Conservation (phyloP, 2,113 vertebrate species). For the Colius striatus region DNA sequence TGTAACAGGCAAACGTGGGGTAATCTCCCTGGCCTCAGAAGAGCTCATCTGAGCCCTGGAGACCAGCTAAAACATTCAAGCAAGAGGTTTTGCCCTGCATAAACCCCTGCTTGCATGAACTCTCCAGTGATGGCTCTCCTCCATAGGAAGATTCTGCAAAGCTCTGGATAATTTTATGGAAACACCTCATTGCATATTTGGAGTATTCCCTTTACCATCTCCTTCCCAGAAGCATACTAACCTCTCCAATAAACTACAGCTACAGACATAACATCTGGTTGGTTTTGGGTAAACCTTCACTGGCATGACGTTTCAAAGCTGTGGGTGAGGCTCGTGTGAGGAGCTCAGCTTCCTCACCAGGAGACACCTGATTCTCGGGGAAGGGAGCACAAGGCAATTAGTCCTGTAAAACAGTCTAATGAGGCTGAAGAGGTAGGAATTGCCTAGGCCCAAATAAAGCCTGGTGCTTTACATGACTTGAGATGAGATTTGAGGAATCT, state of each 20-base stretch:
- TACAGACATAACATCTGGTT: neutral
- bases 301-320: neutral
- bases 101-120: neutral
- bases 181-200: neutral
- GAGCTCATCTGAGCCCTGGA: neutral
- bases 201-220: neutral
- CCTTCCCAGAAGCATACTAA: neutral
- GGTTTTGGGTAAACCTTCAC: neutral
- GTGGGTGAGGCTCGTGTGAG: accelerated
- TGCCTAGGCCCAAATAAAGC: neutral
- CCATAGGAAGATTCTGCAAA: neutral
- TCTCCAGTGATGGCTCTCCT: neutral
- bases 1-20: neutral
- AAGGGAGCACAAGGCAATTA: neutral
- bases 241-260: neutral
- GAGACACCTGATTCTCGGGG: neutral
- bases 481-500: slow-evolving; percentile 52
- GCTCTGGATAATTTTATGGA: neutral
- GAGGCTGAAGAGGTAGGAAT: neutral
- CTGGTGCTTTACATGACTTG: neutral
- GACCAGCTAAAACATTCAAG: neutral
- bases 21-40: neutral
- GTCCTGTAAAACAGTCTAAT: neutral
- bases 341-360: neutral
- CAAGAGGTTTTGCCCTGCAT: neutral